Evolutionary conservation across 2,888 invertebrate species (phyloP).

Genomic region (Drosophila multiciliata): DNA sequence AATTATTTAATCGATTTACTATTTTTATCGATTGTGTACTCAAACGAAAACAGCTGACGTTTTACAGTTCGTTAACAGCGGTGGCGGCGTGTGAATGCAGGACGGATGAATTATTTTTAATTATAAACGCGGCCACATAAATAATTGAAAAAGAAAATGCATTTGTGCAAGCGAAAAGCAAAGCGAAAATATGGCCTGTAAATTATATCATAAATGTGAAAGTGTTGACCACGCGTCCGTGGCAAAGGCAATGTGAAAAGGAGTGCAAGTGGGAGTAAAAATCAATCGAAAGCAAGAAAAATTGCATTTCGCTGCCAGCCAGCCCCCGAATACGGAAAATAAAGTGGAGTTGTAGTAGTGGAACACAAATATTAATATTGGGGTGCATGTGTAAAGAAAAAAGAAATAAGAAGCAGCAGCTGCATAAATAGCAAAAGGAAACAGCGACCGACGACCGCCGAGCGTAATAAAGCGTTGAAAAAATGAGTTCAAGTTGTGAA

Average conservation of each 20-base stretch:
- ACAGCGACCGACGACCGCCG: constrained; percentile 58
- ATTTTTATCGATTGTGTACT: constrained; percentile 32
- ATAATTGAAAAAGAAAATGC: constrained; percentile 66
- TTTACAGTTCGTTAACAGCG: constrained; percentile 59
- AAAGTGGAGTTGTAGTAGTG: constrained; percentile 61
- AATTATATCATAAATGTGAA: constrained; percentile 74
- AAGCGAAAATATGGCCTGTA: constrained; percentile 72
- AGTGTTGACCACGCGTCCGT: constrained; percentile 58
- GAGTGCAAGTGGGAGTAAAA: constrained; percentile 66
- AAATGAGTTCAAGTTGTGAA: constrained; percentile 84
- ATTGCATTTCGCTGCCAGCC: constrained; percentile 73
- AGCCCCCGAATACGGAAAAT: constrained; percentile 57
- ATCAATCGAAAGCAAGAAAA: constrained; percentile 72
- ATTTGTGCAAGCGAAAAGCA: constrained; percentile 68
- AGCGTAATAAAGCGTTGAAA: constrained; percentile 66
- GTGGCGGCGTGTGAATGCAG: constrained; percentile 51
- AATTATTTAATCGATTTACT: constrained; percentile 4
- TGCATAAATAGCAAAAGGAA: constrained; percentile 80
- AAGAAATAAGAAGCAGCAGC: constrained; percentile 59
- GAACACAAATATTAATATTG: constrained; percentile 57
- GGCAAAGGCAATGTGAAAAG: constrained; percentile 54
- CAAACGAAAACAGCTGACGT: constrained; percentile 51
- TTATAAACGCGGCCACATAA: constrained; percentile 48
- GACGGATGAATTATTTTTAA: constrained; percentile 49
- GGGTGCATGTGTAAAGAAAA: constrained; percentile 64